A percentile compares a stretch with the other conserved stretches of the same genome.
Conservation (phyloP, 2,113 vertebrate genomes). For the Vicugna pacos region DNA sequence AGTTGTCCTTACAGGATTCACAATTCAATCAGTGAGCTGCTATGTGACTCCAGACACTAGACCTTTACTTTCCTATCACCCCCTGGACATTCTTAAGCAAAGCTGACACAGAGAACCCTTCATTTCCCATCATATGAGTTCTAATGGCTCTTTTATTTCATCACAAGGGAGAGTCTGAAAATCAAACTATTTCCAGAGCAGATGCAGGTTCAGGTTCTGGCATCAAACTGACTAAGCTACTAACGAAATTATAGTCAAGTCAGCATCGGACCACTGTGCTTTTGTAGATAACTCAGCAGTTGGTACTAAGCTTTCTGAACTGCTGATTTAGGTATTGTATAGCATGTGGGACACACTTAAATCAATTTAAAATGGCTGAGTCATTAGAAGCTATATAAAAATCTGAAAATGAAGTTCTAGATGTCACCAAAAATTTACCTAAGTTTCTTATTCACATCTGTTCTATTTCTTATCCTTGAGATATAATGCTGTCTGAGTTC, state of each 20-base stretch:
- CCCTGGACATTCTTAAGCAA: background rate
- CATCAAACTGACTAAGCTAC: conserved; percentile 52
- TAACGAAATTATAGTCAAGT: conserved; percentile 60
- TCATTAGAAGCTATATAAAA: conserved; percentile 40
- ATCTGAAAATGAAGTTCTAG: conserved; percentile 36
- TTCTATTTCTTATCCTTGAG: conserved; percentile 26
- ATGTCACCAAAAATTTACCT: conserved; percentile 35
- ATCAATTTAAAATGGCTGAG: conserved; percentile 55
- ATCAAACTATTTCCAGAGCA: conserved; percentile 52
- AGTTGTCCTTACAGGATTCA: background rate
- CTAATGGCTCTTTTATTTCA: conserved; percentile 60
- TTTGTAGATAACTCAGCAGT: conserved; percentile 56
- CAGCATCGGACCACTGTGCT: conserved; percentile 44
- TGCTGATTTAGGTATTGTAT: conserved; percentile 37
- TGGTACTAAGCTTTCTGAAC: conserved; percentile 26
- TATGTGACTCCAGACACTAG: background rate
- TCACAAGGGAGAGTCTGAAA: conserved; percentile 50
- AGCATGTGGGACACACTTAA: conserved; percentile 3
- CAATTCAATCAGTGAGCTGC: background rate
- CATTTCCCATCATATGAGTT: conserved; percentile 12
- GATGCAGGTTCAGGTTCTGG: background rate
- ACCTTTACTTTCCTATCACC: background rate
- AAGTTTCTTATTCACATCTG: conserved; percentile 53
- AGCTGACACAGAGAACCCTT: background rate
- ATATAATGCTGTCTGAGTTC: background rate